phyloP scores from a whole-genome alignment of 2,888 invertebrate genomes.

The Lepidocyrtoides sp. region DNA sequence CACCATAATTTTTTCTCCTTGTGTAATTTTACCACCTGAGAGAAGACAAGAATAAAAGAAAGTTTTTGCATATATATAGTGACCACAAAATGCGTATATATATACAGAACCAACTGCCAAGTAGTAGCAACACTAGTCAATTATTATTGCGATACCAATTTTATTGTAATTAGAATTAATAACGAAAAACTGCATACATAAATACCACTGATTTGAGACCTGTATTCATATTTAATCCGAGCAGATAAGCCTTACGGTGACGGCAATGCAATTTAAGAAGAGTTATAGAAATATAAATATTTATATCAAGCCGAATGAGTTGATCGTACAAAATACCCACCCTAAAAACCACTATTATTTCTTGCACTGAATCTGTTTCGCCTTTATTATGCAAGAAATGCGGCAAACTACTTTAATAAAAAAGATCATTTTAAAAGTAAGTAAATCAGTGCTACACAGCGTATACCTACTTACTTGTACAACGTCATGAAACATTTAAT shows the following conservation, averaged over 20 bases:
- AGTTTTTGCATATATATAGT: slow-evolving; percentile 41
- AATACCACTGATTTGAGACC: neutral
- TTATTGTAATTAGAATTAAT: slow-evolving; percentile 59
- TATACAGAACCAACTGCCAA: too few species aligned
- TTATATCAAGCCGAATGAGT: neutral
- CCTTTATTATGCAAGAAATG: neutral
- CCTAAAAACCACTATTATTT: neutral
- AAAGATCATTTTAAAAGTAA: neutral
- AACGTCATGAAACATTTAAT: slow-evolving; percentile 21
- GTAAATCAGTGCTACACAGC: too few species aligned
- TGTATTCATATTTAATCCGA: neutral
- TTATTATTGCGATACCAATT: slow-evolving; percentile 20
- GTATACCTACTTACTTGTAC: too few species aligned
- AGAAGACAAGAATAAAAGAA: neutral
- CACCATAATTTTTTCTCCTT: neutral
- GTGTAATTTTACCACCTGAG: slow-evolving; percentile 54
- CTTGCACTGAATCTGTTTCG: neutral
- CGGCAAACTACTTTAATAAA: neutral
- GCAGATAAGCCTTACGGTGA: neutral
- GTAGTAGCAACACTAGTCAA: too few species aligned
- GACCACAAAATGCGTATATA: too few species aligned
- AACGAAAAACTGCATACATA: neutral
- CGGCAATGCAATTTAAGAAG: neutral
- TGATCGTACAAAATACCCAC: neutral
- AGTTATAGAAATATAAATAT: slow-evolving; percentile 1